Evolutionary conservation across 2,113 vertebrate genomes (phyloP).

Genomic region (Hucho hucho): DNA sequence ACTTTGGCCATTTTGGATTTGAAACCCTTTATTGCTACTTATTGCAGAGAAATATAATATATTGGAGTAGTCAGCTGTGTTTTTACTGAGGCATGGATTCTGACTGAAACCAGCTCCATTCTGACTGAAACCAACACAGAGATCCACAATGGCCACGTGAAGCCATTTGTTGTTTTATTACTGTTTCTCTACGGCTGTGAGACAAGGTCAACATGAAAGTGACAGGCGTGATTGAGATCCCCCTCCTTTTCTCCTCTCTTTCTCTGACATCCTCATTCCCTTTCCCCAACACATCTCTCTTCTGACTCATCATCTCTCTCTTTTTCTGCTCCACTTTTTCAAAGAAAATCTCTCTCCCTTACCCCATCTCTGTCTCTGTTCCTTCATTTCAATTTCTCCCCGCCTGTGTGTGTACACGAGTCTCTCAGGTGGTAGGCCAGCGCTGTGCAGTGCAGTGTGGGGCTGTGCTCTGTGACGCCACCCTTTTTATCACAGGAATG

Average conservation of each 20-base stretch:
- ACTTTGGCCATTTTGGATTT: too few species aligned
- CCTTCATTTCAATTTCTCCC: constrained; percentile 9
- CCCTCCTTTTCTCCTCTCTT: constrained; percentile 5
- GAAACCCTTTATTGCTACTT: too few species aligned
- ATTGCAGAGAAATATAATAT: too few species aligned
- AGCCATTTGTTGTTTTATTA: constrained; percentile 14
- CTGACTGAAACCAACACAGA: background rate
- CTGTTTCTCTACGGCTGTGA: background rate
- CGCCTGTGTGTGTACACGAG: background rate
- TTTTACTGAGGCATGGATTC: too few species aligned
- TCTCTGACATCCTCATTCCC: constrained; percentile 5
- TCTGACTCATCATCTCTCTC: background rate
- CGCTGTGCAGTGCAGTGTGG: too few species aligned
- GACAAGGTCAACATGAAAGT: constrained; percentile 25
- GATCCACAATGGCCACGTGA: too few species aligned
- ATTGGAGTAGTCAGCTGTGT: too few species aligned
- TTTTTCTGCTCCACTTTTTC: constrained; percentile 13
- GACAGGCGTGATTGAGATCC: constrained; percentile 7
- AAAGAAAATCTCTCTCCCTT: constrained; percentile 9
- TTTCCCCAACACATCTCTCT: background rate
- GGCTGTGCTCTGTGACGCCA: constrained; percentile 34
- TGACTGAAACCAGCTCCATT: background rate
- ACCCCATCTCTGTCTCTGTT: constrained; percentile 6
- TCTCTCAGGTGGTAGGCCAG: background rate
- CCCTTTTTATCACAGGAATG: constrained; percentile 85